Conservation (phyloP, 2,888 invertebrate species). For the Timandra comae region DNA sequence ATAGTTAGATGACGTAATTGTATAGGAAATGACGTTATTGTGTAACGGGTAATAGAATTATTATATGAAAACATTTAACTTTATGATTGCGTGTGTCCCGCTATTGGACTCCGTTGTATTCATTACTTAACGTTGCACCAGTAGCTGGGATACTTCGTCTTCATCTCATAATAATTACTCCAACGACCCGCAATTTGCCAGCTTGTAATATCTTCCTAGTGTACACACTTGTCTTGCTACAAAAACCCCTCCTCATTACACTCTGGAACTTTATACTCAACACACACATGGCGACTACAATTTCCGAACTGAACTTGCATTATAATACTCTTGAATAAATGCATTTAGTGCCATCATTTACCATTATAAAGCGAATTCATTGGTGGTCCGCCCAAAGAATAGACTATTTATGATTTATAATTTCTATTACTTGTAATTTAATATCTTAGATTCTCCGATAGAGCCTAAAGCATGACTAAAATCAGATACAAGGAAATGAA, state of each 20-base stretch:
- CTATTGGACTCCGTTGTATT: conserved; percentile 39
- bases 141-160: conserved; percentile 33
- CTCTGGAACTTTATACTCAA: conserved; percentile 9
- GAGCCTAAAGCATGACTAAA: conserved; percentile 36
- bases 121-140: conserved; percentile 33
- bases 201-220: conserved; percentile 22
- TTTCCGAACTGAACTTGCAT: conserved; percentile 13
- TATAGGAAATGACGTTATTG: conserved; percentile 19
- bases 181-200: conserved; percentile 37
- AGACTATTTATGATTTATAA: conserved; percentile 47
- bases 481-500: conserved; percentile 30
- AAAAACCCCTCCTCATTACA: conserved; percentile 18
- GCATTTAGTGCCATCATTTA: conserved; percentile 18
- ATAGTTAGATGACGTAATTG: too few species aligned
- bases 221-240: conserved; percentile 7
- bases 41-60: conserved; percentile 30
- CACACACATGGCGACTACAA: conserved; percentile 12
- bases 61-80: conserved; percentile 43
- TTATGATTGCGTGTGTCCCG: conserved; percentile 45
- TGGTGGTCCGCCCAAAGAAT: conserved; percentile 49
- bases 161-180: conserved; percentile 48
- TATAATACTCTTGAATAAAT: conserved; percentile 16
- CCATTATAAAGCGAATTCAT: conserved; percentile 25
- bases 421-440: conserved; percentile 53
- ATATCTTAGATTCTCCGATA: conserved; percentile 38